phyloP scores from a whole-genome alignment of 2,888 invertebrate species.

The Serripes groenlandicus region DNA sequence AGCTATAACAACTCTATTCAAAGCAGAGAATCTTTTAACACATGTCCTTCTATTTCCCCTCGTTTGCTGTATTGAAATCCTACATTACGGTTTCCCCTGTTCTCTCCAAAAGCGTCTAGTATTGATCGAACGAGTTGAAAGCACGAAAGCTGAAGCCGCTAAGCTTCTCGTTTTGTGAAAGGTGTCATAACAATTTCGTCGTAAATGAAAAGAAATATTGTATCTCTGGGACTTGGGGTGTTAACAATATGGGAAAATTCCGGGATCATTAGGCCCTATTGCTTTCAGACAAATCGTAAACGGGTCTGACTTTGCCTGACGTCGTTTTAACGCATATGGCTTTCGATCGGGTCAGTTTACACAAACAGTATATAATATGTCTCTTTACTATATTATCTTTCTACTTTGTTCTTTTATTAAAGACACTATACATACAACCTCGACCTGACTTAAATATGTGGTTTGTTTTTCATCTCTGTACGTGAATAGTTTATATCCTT shows the following conservation, averaged over 20 bases:
- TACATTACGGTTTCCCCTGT: not conserved
- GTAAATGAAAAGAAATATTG: constrained; percentile 23
- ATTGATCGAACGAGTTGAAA: not conserved
- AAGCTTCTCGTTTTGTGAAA: not conserved
- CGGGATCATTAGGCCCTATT: constrained; percentile 12
- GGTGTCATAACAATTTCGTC: constrained; percentile 22
- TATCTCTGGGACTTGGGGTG: constrained; percentile 12
- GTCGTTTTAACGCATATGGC: too few relatives aligned
- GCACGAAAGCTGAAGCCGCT: not conserved
- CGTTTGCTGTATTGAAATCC: not conserved
- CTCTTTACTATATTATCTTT: too few relatives aligned
- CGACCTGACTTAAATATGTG: too few relatives aligned
- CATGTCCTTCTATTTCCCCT: too few relatives aligned
- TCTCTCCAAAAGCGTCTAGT: constrained; percentile 14
- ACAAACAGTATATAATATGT: too few relatives aligned
- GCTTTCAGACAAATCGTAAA: not conserved
- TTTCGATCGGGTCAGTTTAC: too few relatives aligned
- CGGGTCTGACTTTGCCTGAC: not conserved
- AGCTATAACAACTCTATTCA: too few relatives aligned
- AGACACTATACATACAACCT: too few relatives aligned
- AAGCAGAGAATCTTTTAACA: too few relatives aligned
- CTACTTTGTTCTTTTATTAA: too few relatives aligned
- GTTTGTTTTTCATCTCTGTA: too few relatives aligned
- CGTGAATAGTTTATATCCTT: too few relatives aligned
- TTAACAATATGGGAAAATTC: constrained; percentile 3